phyloP scores from a whole-genome alignment of 2,113 vertebrate genomes.

The Microtus montanus region DNA sequence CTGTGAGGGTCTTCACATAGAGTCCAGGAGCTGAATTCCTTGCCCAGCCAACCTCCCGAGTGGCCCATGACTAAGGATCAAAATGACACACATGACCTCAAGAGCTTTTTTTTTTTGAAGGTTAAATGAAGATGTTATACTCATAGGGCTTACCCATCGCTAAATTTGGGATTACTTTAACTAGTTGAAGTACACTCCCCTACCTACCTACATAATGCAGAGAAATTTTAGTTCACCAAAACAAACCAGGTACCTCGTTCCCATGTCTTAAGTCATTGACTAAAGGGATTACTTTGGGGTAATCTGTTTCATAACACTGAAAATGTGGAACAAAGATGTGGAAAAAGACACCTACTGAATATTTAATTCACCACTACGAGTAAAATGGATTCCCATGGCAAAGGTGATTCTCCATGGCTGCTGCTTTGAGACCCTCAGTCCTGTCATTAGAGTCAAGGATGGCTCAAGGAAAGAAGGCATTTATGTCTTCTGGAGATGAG shows the following conservation, averaged over 20 bases:
- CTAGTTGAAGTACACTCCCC: neutral
- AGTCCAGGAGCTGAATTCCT: neutral
- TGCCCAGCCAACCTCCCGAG: neutral
- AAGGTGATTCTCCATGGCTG: neutral
- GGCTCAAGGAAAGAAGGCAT: neutral
- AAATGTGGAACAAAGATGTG: neutral
- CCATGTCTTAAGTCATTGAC: neutral
- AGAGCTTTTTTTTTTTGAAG: neutral
- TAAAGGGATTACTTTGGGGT: neutral
- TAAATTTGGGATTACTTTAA: neutral
- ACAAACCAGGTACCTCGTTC: neutral
- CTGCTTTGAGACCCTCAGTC: neutral
- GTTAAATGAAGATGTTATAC: conserved; percentile 26
- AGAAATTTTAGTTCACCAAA: neutral
- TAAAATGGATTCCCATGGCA: neutral
- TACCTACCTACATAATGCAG: neutral
- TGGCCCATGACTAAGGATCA: neutral
- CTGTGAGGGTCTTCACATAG: neutral
- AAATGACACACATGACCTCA: neutral
- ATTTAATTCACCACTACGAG: neutral
- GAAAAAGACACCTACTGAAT: neutral
- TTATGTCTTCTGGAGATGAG: neutral
- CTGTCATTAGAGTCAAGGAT: neutral
- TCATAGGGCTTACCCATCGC: neutral
- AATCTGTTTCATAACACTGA: neutral